A percentile compares a stretch with the other conserved stretches of the same genome.
Conservation (phyloP, 2,888 invertebrate genomes). For the Protonemura montana region DNA sequence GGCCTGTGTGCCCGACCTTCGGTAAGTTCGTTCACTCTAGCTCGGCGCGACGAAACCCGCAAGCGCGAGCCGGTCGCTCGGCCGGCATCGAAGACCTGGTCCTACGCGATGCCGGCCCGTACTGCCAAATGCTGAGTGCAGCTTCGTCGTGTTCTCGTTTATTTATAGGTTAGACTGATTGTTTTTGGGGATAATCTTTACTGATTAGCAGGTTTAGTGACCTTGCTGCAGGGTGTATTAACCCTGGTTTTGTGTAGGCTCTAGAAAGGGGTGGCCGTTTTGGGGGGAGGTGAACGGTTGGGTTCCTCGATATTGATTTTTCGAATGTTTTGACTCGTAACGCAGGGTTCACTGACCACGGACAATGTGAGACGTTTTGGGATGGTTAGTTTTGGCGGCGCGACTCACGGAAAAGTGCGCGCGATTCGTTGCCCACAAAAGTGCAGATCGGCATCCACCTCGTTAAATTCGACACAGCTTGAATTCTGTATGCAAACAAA, state of each 20-base stretch:
- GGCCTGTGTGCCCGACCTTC: conserved; percentile 34
- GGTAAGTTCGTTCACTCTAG: conserved; percentile 21
- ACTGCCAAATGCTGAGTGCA: conserved; percentile 35
- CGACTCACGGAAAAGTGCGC: neutral
- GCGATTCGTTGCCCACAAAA: too few species aligned
- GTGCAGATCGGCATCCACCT: neutral
- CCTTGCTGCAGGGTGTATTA: neutral
- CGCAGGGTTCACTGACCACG: neutral
- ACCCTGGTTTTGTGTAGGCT: too few species aligned
- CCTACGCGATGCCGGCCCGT: neutral
- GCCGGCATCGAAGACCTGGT: too few species aligned
- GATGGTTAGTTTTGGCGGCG: neutral
- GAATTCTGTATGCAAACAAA: neutral
- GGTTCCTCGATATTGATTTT: neutral
- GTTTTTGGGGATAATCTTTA: neutral
- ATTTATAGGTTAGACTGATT: neutral
- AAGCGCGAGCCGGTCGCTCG: too few species aligned
- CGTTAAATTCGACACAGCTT: neutral
- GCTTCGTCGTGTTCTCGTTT: neutral
- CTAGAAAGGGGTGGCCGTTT: neutral
- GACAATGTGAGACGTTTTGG: neutral
- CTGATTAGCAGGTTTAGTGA: neutral
- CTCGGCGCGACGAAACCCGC: conserved; percentile 17
- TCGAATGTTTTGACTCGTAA: neutral
- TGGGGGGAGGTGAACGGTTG: too few species aligned